Percentiles rank a stretch among this genome's conserved stretches.
Conservation (phyloP, 2,797 vertebrate species). For the Spheniscus humboldti region DNA sequence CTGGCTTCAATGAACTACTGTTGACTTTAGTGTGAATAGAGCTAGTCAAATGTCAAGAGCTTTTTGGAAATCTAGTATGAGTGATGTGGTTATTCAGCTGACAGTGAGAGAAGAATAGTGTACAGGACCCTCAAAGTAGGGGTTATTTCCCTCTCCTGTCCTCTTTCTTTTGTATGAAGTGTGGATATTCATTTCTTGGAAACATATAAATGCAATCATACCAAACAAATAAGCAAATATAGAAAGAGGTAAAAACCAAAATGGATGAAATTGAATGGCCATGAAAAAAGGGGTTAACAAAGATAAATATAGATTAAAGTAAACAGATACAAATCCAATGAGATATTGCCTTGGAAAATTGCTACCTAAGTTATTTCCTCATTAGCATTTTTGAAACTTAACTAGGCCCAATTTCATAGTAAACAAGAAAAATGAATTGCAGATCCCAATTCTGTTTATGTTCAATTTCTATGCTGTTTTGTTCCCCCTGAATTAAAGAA, state of each 20-base stretch:
- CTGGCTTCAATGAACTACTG: not conserved
- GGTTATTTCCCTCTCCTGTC: not conserved
- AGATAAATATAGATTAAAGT: conserved; percentile 37
- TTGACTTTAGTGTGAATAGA: not conserved
- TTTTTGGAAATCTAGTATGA: not conserved
- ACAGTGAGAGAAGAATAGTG: not conserved
- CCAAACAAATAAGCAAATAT: not conserved
- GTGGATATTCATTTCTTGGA: not conserved
- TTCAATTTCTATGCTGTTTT: conserved; percentile 36
- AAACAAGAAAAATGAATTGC: conserved; percentile 54
- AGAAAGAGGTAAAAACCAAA: not conserved
- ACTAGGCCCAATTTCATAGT: conserved; percentile 31
- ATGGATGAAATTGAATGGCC: not conserved
- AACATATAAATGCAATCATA: not conserved
- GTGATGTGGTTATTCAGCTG: not conserved
- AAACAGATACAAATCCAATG: conserved; percentile 39
- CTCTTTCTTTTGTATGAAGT: not conserved
- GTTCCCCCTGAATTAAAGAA: conserved; percentile 12
- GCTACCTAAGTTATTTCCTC: conserved; percentile 54
- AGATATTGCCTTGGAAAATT: conserved; percentile 42
- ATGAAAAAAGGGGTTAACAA: not conserved
- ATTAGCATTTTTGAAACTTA: conserved; percentile 60
- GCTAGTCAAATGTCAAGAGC: not conserved
- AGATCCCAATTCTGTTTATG: conserved; percentile 35
- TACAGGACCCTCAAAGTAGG: not conserved